Base-by-base conservation (phyloP, 2,888 invertebrate genomes). In the Agrotis puta region DNA sequence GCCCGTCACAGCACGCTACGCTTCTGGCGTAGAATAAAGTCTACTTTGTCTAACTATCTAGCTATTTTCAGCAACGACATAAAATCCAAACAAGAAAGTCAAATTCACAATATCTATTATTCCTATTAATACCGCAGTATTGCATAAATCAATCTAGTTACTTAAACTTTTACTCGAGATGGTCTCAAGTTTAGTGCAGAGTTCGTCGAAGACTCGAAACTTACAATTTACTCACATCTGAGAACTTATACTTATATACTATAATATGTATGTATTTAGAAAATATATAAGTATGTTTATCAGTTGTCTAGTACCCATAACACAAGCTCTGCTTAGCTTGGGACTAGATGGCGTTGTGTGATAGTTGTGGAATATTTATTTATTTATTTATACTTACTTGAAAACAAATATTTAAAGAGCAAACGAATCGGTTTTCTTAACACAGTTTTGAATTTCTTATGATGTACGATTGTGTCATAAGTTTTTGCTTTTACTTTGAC, bases 61-160 rank as follows among this genome's bases (percentile, higher is more conserved):
- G 1, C 7, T 27, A 20, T 27, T 5, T 1, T 27, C 6, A 4
- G n/a, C 13, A 11, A 14, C 3, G 6, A 33, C 22, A 47, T 48
- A 14, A 56, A 6, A 43, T 24, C 27, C 16, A 20, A 57, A 69
- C 50, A 33, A 22, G n/a, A 33, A 54, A 48, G 14, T 54, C 11
- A 1, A 73, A 48, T 24, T 39, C 7, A 45, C 11, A 9, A 56
- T 45, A 22, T 47, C 7, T 39, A 72, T 48, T 39, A 72, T 48
- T 48, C 5, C n/a, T 48, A 63, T 48, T 54, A 54, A 54, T 74
- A 50, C n/a, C 4, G 7, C 33, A 20, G 9, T 43, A 39, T 58
- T 74, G 53, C 54, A 71, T 71, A 80, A 80, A 80, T 67, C 66
- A 64, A 64, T 80, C 27, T 20, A 51, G 22, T 57, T 56, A 3